Conservation (phyloP, 2,888 invertebrate species). For the Incurvaria masculella region DNA sequence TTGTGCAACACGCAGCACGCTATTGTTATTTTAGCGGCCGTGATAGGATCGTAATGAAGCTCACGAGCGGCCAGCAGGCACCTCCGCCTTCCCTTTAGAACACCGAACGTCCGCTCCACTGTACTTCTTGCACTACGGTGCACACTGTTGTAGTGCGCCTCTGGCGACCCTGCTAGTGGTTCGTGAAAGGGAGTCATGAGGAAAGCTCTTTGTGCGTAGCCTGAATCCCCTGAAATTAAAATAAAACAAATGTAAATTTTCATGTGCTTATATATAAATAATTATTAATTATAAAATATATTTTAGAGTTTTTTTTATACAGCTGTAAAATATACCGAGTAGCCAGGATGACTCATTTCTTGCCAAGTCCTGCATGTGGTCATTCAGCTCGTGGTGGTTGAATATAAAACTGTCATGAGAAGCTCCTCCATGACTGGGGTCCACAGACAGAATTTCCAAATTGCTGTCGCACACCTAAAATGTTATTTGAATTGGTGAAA, state of each 20-base stretch:
- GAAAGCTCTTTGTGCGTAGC: not conserved
- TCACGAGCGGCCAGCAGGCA: conserved; percentile 5
- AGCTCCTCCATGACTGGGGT: no score
- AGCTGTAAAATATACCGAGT: not conserved
- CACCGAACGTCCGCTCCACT: conserved; percentile 13
- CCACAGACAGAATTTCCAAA: no score
- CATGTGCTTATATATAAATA: not conserved
- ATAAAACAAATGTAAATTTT: not conserved
- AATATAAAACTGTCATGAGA: no score
- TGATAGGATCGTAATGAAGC: conserved; percentile 10
- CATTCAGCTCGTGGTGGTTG: no score
- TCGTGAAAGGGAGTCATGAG: not conserved
- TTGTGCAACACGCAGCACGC: conserved; percentile 14
- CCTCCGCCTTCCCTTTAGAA: conserved; percentile 11
- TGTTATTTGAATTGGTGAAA: not conserved
- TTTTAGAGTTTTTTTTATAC: not conserved
- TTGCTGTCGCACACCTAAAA: no score
- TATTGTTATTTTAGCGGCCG: conserved; percentile 10
- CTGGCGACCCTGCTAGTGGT: conserved; percentile 10
- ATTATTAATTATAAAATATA: not conserved
- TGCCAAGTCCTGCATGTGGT: no score
- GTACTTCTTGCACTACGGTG: conserved; percentile 8
- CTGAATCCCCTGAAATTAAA: not conserved
- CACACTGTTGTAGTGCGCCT: conserved; percentile 6
- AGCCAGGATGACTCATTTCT: no score